A percentile compares a stretch with the other conserved stretches of the same genome.
These are phyloP conservation scores for Leucopsar rothschildi DNA, from an alignment of 2,113 vertebrate species.

Conservation along the genomic window DNA sequence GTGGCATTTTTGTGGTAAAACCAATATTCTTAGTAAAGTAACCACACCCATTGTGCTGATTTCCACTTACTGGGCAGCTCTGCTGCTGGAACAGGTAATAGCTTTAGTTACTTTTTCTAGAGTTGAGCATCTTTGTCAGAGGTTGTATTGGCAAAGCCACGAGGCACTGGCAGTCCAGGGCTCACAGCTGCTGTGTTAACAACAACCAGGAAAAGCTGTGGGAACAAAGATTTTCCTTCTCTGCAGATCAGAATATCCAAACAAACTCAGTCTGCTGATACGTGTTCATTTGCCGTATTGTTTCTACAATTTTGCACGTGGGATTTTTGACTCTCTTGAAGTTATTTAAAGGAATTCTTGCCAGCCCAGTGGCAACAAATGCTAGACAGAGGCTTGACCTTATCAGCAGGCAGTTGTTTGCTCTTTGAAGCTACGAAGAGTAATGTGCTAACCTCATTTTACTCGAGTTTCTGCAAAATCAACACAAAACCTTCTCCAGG, in stretches of 20 bases:
- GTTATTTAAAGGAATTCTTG: neutral
- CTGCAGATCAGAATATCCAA: neutral
- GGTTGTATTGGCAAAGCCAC: neutral
- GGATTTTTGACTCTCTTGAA: neutral
- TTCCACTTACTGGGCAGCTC: neutral
- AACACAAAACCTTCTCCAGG: neutral
- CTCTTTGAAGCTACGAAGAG: neutral
- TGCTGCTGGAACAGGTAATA: neutral
- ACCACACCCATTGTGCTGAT: neutral
- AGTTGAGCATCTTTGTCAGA: neutral
- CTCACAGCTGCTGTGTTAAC: neutral
- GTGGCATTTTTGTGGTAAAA: neutral
- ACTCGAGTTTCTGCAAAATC: neutral
- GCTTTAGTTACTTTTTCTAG: neutral
- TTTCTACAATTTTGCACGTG: neutral
- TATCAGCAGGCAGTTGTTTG: neutral
- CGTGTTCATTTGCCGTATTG: fast-evolving
- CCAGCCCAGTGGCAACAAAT: neutral
- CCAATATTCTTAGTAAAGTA: neutral
- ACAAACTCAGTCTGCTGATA: neutral
- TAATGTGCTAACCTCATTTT: neutral
- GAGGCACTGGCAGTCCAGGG: neutral
- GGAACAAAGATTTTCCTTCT: neutral
- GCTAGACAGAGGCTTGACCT: neutral
- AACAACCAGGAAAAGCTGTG: neutral